These are phyloP conservation scores for Polyommatus icarus DNA, from an alignment of 2,888 invertebrate species.

Conservation along the genomic window DNA sequence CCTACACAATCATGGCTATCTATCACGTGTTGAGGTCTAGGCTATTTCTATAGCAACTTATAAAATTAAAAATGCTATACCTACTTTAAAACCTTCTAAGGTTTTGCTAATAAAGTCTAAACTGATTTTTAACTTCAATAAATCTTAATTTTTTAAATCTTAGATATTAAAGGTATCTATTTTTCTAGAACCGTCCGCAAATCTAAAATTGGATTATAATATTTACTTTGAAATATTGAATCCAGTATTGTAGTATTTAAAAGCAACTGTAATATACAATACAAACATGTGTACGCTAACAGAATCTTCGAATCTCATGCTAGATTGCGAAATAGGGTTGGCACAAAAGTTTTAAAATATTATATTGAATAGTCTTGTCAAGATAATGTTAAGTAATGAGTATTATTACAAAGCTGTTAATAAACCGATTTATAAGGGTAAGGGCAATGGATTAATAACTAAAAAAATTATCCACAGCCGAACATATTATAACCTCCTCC, in stretches of 20 bases:
- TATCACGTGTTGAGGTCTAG: neutral
- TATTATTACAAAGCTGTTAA: neutral
- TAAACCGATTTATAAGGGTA: neutral
- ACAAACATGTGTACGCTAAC: conserved; percentile 52
- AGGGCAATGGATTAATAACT: too few species aligned
- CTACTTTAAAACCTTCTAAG: too few species aligned
- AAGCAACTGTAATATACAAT: conserved; percentile 39
- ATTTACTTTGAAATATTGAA: neutral
- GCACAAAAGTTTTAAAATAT: conserved; percentile 32
- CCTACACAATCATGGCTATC: neutral
- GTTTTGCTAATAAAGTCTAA: neutral
- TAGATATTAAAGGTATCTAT: neutral
- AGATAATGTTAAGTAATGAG: neutral
- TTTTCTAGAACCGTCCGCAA: neutral
- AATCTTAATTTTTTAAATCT: neutral
- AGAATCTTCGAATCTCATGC: conserved; percentile 52
- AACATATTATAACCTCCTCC: too few species aligned
- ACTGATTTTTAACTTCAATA: neutral
- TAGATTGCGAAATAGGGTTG: conserved; percentile 58
- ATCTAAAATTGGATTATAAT: neutral
- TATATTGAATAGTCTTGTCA: neutral
- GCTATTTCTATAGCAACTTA: too few species aligned
- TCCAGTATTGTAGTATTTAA: conserved; percentile 37
- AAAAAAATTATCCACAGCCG: too few species aligned
- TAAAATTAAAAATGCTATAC: too few species aligned